Base-by-base conservation (phyloP, 2,797 vertebrate genomes). In the Pipistrellus pygmaeus region DNA sequence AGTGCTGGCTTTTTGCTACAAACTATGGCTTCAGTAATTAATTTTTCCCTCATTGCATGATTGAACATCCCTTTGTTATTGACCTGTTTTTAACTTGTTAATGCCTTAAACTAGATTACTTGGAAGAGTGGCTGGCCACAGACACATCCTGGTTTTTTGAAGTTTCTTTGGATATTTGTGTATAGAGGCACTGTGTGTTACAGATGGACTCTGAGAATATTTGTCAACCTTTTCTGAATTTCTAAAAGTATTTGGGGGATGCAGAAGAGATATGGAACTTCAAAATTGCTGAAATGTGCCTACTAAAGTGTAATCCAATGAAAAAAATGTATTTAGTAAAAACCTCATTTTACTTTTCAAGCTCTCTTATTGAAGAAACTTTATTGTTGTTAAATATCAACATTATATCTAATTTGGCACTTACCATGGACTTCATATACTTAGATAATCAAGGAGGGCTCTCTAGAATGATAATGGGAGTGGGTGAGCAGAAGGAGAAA, bases 61-160 rank as follows among this genome's bases (percentile, higher is more conserved):
- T 84, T 94, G 55, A 85, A 53, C 30, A 18, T 17, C 20, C 9
- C 30, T 93, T 60, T n/a, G 82, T 46, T 27, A 64, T 17, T 55
- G 53, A 77, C 62, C 53, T 92, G 53, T 73, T 55, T 94, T 93
- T 82, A 81, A 88, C 60, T 85, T 90, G 35, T 53, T 95, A 76
- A 80, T 85, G 8, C 13, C 32, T 93, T 96, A n/a, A 51, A 57
- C 92, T 91, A 87, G 60, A 68, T 93, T 95, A 69, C 77, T 85
- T 53, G 12, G 57, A 90, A 93, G 46, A 85, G 51, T 75, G 44
- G 75, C 46, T 93, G 46, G 51, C 71, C 75, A 23, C 13, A 55
- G 62, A 78, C 35, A 41, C 23, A 73, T 76, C 20, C 8, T 86
- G 46, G 6, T 64, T 60, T 83, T 84, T 77, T 57, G 5, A 83